phyloP scores from a whole-genome alignment of 92 coral and sea anemone genomes.

The Bergia sp. region DNA sequence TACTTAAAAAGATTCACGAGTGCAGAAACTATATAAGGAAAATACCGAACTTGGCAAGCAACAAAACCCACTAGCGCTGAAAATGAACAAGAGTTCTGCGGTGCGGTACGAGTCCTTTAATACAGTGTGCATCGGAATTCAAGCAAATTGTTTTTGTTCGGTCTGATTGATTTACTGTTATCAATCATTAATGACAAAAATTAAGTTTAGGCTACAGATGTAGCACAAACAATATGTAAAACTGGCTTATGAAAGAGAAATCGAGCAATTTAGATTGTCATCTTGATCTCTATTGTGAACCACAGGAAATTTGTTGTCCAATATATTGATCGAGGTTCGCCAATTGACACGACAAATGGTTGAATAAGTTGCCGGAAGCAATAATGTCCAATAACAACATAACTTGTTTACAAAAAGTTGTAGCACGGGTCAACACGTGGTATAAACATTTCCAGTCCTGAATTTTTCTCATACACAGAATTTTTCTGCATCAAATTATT shows the following conservation, averaged over 20 bases:
- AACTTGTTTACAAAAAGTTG: constrained; percentile 10
- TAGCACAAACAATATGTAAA: neutral
- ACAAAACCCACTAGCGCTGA: no score
- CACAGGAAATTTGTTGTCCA: constrained; percentile 12
- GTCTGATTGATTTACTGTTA: constrained; percentile 2
- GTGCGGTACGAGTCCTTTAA: neutral
- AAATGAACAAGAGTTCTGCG: neutral
- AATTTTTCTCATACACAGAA: neutral
- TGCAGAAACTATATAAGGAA: neutral
- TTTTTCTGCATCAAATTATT: neutral
- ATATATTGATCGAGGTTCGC: neutral
- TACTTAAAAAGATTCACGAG: neutral
- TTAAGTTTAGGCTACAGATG: neutral
- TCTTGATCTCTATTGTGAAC: neutral
- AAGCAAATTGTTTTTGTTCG: constrained; percentile 2
- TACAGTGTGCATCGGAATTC: neutral
- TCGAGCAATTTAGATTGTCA: neutral
- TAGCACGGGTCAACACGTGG: constrained; percentile 10
- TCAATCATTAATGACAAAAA: constrained; percentile 4
- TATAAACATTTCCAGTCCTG: neutral
- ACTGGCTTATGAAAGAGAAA: neutral
- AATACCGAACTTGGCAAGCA: no score
- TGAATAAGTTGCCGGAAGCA: neutral
- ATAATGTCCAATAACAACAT: neutral
- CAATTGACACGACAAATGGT: neutral